Evolutionary conservation across 2,113 vertebrate species (phyloP), one percentile per base, ranked within the genome.

Genomic region (Polypterus senegalus): DNA sequence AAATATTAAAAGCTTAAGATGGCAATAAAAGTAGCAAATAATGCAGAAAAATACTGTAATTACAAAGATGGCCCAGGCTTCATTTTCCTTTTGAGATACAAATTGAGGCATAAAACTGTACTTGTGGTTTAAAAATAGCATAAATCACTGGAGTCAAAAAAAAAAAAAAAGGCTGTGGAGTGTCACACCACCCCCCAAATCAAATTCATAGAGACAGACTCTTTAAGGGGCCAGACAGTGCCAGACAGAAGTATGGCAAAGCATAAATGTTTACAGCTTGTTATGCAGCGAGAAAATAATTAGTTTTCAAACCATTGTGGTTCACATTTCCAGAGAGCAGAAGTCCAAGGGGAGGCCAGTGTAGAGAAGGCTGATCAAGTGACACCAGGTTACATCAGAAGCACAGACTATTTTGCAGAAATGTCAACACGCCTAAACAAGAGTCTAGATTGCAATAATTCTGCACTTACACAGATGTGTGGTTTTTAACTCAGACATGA

Each of bases 401-500:
- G 47, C 53, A 69, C 62, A 60, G 64, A 46, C 64, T 66, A 62
- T 47, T 52, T n/a, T 64, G 57, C 61, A 64, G 64, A 66, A 58
- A 53, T 57, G 61, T 9, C 47, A 48, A 60, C 49, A 54, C 61
- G 61, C 55, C 64, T 66, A 53, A 70, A 49, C 65, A 67, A 56
- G 49, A 56, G 48, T 51, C 56, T 61, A 49, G 64, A 54, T 63
- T 59, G 62, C 65, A 61, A 48, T 46, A 65, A 55, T 11, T 59
- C 63, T 52, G 55, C 47, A 59, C 58, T 58, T 49, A 70, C 64
- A 66, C 70, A 71, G 74, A 70, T 77, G 80, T 79, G 77, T 3
- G 61, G 79, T 80, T 57, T 46, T 63, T 67, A 72, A 45, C 60
- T 69, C 58, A 75, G 80, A 76, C 74, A 44, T 78, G 77, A 83